Conservation (phyloP, 2,888 invertebrate genomes). For the Rutpela maculata region DNA sequence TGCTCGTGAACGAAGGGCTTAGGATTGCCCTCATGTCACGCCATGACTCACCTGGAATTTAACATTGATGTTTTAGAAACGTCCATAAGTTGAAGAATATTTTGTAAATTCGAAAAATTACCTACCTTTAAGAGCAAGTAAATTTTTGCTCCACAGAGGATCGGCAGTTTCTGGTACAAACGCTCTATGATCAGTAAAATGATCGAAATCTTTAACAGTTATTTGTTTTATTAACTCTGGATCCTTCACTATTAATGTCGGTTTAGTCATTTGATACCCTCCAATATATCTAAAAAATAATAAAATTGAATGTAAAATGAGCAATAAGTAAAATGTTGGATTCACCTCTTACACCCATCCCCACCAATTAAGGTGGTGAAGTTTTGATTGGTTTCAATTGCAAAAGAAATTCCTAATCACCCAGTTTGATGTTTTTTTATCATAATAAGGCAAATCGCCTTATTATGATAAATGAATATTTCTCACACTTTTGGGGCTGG, state of each 20-base stretch:
- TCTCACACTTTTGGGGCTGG: no score
- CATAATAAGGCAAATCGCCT: no score
- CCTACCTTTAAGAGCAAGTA: slow-evolving; percentile 64
- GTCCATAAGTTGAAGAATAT: not conserved
- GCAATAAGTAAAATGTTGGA: no score
- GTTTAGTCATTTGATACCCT: slow-evolving; percentile 64
- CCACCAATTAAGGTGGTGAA: no score
- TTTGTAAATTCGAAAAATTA: not conserved
- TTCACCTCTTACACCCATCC: no score
- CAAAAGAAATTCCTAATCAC: no score
- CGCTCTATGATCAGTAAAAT: slow-evolving; percentile 74
- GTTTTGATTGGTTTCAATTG: no score
- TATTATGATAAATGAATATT: no score
- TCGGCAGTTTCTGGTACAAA: slow-evolving; percentile 67
- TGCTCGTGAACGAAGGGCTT: slow-evolving; percentile 73
- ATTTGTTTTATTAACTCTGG: slow-evolving; percentile 78
- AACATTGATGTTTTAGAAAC: not conserved
- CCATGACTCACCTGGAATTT: slow-evolving; percentile 55
- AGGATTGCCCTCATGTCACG: slow-evolving; percentile 72
- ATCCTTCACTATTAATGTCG: slow-evolving; percentile 75
- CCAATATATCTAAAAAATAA: slow-evolving; percentile 61
- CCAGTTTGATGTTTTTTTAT: no score
- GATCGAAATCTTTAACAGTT: slow-evolving; percentile 78
- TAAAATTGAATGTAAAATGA: not conserved
- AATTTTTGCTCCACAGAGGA: slow-evolving; percentile 74